A percentile compares a stretch with the other conserved stretches of the same genome.
These are phyloP conservation scores for Cheilosia vulpina DNA, from an alignment of 2,888 invertebrate species.

Conservation along the genomic window DNA sequence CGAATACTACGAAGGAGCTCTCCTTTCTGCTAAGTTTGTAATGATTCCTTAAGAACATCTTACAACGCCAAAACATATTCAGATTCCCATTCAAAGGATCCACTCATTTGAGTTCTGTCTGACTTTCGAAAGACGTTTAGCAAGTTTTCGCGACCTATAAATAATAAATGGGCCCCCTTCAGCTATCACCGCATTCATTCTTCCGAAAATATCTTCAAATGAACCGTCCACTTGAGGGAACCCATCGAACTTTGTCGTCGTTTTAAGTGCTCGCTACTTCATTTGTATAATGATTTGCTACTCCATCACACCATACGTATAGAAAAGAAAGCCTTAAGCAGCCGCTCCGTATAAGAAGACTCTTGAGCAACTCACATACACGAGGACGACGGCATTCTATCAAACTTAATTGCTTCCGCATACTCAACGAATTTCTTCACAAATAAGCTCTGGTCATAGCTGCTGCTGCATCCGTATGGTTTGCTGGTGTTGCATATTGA, in stretches of 20 bases:
- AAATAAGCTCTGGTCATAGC: conserved; percentile 1
- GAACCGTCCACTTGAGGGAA: conserved; percentile 25
- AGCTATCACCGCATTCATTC: not conserved
- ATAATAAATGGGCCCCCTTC: no score
- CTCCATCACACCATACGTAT: conserved; percentile 34
- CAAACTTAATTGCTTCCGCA: conserved; percentile 71
- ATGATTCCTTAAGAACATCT: no score
- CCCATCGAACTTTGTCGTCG: conserved; percentile 19
- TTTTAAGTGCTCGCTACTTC: conserved; percentile 40
- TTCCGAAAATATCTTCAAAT: conserved; percentile 39
- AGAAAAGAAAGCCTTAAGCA: conserved; percentile 23
- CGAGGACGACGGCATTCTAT: conserved; percentile 48
- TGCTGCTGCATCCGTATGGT: conserved; percentile 27
- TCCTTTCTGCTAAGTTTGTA: no score
- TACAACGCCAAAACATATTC: no score
- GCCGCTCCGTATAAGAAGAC: conserved; percentile 16
- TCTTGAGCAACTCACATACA: conserved; percentile 24
- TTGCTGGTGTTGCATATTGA: not conserved
- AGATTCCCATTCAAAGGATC: no score
- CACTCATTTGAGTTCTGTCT: no score
- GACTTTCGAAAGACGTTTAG: no score
- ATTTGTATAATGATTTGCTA: conserved; percentile 1
- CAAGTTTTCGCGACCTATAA: no score
- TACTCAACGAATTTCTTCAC: conserved; percentile 52
- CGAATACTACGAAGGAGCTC: no score